Percentiles rank a stretch among this genome's conserved stretches.
Evolutionary conservation across 2,888 invertebrate genomes (phyloP).

Genomic region (Charanyca ferruginea): DNA sequence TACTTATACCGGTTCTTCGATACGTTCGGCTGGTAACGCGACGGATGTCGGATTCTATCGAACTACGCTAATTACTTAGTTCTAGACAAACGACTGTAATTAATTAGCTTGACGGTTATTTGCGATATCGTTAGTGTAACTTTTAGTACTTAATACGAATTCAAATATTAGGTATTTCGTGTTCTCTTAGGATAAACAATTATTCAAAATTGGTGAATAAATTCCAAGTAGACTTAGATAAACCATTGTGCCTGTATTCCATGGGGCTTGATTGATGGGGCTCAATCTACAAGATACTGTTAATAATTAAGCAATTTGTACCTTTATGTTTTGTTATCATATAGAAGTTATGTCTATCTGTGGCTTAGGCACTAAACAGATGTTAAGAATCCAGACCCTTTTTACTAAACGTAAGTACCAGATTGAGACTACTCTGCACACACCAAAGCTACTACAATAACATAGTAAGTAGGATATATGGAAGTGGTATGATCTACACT

Average conservation of each 20-base stretch:
- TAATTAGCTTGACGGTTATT: conserved; percentile 59
- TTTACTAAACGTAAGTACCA: no score
- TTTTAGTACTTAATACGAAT: conserved; percentile 43
- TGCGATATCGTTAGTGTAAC: conserved; percentile 49
- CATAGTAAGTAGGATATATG: no score
- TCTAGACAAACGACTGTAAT: conserved; percentile 61
- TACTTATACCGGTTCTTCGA: conserved; percentile 85
- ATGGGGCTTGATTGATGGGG: conserved; percentile 37
- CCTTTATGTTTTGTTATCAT: conserved; percentile 10
- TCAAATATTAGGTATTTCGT: conserved; percentile 44
- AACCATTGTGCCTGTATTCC: conserved; percentile 31
- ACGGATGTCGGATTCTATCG: conserved; percentile 76
- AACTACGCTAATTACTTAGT: conserved; percentile 72
- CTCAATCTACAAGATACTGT: conserved; percentile 42
- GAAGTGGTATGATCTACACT: no score
- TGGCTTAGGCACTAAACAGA: not conserved
- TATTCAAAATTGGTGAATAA: conserved; percentile 46
- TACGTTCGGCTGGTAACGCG: conserved; percentile 76
- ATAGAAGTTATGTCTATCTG: conserved; percentile 5
- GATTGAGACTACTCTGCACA: no score
- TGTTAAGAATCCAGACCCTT: not conserved
- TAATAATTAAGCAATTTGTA: conserved; percentile 16
- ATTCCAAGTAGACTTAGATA: conserved; percentile 41
- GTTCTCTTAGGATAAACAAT: conserved; percentile 20
- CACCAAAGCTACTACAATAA: no score